Evolutionary conservation across 2,888 invertebrate species (phyloP).

Genomic region (Amorpha juglandis): DNA sequence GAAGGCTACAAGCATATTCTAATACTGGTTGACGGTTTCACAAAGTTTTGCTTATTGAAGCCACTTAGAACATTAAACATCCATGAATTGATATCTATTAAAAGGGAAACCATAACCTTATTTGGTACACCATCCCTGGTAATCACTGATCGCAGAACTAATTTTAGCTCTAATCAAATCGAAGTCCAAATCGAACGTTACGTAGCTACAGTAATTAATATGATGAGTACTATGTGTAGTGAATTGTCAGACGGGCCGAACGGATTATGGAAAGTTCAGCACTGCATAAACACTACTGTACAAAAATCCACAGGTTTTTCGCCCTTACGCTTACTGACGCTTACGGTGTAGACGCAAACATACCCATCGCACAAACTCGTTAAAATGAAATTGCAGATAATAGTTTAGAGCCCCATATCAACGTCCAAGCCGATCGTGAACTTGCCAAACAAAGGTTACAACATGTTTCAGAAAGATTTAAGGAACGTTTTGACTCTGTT

Average conservation of each 20-base stretch:
- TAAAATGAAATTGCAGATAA: background rate
- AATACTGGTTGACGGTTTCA: constrained; percentile 44
- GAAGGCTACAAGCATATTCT: constrained; percentile 39
- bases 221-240: constrained; percentile 32
- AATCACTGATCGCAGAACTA: constrained; percentile 38
- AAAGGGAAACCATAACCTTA: constrained; percentile 39
- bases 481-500: background rate
- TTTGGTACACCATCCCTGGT: constrained; percentile 36
- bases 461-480: background rate
- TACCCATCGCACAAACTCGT: background rate
- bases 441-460: background rate
- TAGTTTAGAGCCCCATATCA: background rate
- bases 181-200: constrained; percentile 24
- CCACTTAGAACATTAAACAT: constrained; percentile 39
- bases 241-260: constrained; percentile 39
- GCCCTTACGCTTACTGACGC: background rate
- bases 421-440: background rate
- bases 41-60: constrained; percentile 45
- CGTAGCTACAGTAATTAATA: constrained; percentile 36
- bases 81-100: constrained; percentile 35
- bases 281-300: constrained; percentile 41
- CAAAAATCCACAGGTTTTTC: constrained; percentile 34
- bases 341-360: background rate
- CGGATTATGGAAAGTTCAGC: constrained; percentile 39
- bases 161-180: constrained; percentile 33